Evolutionary conservation across 2,113 vertebrate species (phyloP), one percentile per base, ranked within the genome.

Genomic region (Chitala chitala): DNA sequence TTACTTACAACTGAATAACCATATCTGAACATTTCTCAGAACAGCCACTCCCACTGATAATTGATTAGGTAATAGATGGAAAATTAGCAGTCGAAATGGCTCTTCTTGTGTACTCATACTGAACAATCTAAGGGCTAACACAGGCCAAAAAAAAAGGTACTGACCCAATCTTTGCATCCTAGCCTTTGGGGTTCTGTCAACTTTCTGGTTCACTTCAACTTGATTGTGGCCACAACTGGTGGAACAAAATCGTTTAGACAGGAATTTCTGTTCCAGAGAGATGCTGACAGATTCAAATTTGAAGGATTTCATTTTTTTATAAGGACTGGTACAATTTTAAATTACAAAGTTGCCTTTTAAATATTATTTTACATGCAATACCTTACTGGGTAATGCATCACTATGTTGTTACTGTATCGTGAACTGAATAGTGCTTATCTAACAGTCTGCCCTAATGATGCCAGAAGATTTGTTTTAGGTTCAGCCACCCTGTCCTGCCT

Each of bases 251-350:
- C 33, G 59, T 38, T 63, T 63, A 63, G 59, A 63, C 59, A 63
- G 59, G n/a, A n/a, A 38, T 63, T 63, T 26, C 59, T 63, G 36
- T 63, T 29, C 33, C 59, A 63, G 59, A 63, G 59, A 63, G 38
- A 38, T 38, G 17, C 38, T 38, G 38, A 36, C 38, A 63, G 31
- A 63, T 63, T 63, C 31, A n/a, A 36, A 63, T 38, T 63, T 36
- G 31, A 63, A 63, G 59, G 59, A 63, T 63, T 63, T 63, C 59
- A 63, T 20, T 63, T 38, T 59, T 63, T 63, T 63, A 63, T 63
- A 63, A 63, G 59, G 59, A 36, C 59, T 3, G 31, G 38, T 3
- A n/a, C 26, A 29, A 29, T 63, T 61, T 61, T 59, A n/a, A n/a
- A 13, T 31, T 54, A 33, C 13, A 59, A 59, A 17, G 0, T 63